phyloP scores from a whole-genome alignment of 1,140 invertebrate species.

The Camponotus pennsylvanicus region DNA sequence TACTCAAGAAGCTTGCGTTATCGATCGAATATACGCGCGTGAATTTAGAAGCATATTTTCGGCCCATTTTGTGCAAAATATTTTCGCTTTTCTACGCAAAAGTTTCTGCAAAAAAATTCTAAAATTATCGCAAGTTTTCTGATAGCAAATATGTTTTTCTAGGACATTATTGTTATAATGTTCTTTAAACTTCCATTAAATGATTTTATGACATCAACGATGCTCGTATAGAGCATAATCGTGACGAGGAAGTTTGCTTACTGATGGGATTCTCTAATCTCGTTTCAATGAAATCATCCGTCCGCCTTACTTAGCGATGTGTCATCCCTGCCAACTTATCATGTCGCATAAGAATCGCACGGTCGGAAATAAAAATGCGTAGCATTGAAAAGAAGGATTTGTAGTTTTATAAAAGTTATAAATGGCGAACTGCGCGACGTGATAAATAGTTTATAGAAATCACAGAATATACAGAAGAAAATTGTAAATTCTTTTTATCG shows the following conservation, averaged over 20 bases:
- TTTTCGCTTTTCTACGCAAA: neutral
- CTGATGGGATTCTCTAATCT: neutral
- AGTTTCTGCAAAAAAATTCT: neutral
- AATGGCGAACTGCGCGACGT: slow-evolving; percentile 24
- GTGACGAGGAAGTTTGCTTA: neutral
- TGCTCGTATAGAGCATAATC: neutral
- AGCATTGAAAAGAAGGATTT: neutral
- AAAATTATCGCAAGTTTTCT: neutral
- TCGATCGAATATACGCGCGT: slow-evolving; percentile 19
- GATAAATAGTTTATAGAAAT: slow-evolving; percentile 27
- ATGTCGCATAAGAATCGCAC: slow-evolving; percentile 1
- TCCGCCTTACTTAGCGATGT: neutral
- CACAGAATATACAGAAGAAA: neutral
- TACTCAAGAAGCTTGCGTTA: slow-evolving; percentile 19
- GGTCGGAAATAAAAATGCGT: slow-evolving; percentile 10
- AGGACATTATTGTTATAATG: too few species aligned
- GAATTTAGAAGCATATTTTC: slow-evolving; percentile 2
- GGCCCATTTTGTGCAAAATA: neutral
- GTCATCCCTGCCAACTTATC: neutral
- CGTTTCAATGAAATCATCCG: neutral
- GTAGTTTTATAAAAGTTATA: neutral
- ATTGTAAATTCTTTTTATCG: neutral
- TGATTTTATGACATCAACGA: neutral
- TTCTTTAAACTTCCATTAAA: neutral
- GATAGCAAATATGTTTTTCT: neutral